Evolutionary conservation across 2,797 vertebrate species (phyloP).

Genomic region (Acanthurus tractus): DNA sequence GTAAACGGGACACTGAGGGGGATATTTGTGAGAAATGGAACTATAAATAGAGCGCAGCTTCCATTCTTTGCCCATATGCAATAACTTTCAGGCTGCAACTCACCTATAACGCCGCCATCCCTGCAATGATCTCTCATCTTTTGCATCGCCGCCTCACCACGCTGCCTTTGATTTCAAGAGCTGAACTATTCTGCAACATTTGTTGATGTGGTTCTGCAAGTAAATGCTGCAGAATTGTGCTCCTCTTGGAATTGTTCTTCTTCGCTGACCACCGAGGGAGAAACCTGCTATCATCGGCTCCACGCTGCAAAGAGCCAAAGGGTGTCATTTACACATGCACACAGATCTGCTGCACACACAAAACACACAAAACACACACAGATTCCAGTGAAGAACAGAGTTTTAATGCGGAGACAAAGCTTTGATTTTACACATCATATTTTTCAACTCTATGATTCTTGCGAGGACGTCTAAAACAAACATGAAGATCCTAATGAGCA

Average conservation of each 20-base stretch:
- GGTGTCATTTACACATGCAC: conserved; percentile 16
- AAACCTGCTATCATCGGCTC: conserved; percentile 68
- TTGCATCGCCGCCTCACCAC: conserved; percentile 76
- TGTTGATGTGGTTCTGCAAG: conserved; percentile 87
- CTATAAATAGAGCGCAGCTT: conserved; percentile 52
- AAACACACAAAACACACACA: not conserved
- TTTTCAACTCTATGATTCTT: not conserved
- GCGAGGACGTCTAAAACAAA: not conserved
- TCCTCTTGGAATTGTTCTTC: conserved; percentile 88
- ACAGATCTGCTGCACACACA: not conserved
- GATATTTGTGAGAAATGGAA: conserved; percentile 60
- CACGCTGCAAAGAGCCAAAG: conserved; percentile 36
- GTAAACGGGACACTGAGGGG: conserved; percentile 18
- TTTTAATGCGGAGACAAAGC: not conserved
- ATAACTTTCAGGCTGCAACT: conserved; percentile 64
- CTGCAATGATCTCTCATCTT: conserved; percentile 75
- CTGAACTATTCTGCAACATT: conserved; percentile 90
- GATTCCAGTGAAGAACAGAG: not conserved
- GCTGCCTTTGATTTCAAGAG: conserved; percentile 87
- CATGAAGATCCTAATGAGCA: not conserved
- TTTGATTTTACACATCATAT: no score
- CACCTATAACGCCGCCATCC: conserved; percentile 65
- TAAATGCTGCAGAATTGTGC: conserved; percentile 90
- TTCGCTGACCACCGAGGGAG: conserved; percentile 75
- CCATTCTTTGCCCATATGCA: conserved; percentile 56